These are phyloP conservation scores for Odocoileus virginianus DNA, from an alignment of 2,113 vertebrate species.

Conservation along the genomic window DNA sequence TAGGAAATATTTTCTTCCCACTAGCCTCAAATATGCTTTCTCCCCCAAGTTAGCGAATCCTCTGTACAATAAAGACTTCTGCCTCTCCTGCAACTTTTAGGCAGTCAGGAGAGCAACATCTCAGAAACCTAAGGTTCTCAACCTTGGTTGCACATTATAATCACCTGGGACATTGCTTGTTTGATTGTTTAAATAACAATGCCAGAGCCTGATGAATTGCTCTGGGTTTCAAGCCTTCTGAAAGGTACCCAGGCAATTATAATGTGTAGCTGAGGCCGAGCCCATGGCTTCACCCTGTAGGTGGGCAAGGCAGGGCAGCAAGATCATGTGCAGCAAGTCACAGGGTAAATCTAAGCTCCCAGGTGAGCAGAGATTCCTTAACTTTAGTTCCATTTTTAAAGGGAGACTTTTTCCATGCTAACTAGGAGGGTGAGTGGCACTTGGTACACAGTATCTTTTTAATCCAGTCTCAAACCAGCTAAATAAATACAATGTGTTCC, in stretches of 20 bases:
- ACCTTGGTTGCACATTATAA: neutral
- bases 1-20: neutral
- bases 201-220: neutral
- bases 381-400: neutral
- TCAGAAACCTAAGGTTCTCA: neutral
- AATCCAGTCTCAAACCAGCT: neutral
- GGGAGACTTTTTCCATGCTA: neutral
- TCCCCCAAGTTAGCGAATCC: neutral
- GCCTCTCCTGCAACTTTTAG: neutral
- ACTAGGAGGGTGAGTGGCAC: neutral
- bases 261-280: neutral
- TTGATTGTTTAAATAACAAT: neutral
- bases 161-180: neutral
- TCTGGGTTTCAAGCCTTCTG: neutral
- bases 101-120: neutral
- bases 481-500: constrained; percentile 46
- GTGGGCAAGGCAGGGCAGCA: neutral
- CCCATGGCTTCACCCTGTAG: neutral
- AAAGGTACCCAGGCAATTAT: neutral
- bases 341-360: neutral
- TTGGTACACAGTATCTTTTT: constrained; percentile 26
- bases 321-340: neutral
- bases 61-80: neutral
- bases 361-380: neutral
- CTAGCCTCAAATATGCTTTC: neutral